These are phyloP conservation scores for Cacatua alba DNA, from an alignment of 2,113 vertebrate species.

Conservation along the genomic window DNA sequence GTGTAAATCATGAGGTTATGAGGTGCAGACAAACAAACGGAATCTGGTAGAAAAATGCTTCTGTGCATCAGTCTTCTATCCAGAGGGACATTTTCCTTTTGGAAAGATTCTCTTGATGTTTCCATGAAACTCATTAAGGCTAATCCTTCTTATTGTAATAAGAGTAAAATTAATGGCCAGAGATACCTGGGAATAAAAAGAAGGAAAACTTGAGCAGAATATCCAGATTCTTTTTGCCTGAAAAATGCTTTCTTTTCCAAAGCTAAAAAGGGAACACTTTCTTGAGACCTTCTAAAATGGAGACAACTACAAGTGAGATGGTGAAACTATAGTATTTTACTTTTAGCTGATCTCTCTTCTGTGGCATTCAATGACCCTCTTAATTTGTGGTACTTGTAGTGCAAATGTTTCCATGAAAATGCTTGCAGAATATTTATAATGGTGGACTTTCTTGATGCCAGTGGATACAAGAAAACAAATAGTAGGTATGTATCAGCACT, in stretches of 20 bases:
- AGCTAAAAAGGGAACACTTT: background rate
- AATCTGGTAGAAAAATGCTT: background rate
- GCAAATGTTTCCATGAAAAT: background rate
- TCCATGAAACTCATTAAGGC: accelerated
- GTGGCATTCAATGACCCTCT: background rate
- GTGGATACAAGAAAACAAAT: background rate
- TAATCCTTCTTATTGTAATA: background rate
- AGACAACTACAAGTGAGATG: background rate
- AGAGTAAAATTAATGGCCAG: background rate
- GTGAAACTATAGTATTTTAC: background rate
- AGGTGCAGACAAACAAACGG: background rate
- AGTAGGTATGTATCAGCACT: background rate
- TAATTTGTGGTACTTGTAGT: background rate
- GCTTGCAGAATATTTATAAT: background rate
- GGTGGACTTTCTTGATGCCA: background rate
- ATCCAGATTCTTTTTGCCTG: background rate
- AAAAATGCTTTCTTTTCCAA: background rate
- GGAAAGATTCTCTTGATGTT: background rate
- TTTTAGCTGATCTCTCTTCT: background rate
- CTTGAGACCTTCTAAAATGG: background rate
- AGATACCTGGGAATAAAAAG: background rate
- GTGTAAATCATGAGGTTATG: background rate
- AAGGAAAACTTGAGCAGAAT: background rate
- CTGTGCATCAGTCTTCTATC: background rate
- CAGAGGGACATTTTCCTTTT: accelerated